Evolutionary conservation across 1,140 invertebrate species (phyloP).

Genomic region (Leptinotarsa undecemlineata): DNA sequence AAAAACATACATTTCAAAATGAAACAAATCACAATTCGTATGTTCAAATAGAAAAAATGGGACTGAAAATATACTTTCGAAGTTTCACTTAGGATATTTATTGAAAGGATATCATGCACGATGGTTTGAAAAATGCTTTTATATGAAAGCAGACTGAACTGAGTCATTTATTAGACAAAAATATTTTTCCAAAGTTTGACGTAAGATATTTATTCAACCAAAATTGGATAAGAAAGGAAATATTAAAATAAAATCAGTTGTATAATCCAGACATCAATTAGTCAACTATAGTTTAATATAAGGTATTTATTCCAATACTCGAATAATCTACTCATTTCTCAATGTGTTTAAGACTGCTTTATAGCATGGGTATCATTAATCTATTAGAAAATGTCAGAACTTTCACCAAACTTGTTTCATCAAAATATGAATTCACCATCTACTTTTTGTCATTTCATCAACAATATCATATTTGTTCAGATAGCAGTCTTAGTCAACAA

Average conservation of each 20-base stretch:
- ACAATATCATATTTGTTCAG: too few relatives aligned
- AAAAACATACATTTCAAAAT: too few relatives aligned
- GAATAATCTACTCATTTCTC: constrained; percentile 3
- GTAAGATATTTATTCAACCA: too few relatives aligned
- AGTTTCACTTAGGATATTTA: background rate
- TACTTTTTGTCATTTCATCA: too few relatives aligned
- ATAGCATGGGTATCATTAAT: too few relatives aligned
- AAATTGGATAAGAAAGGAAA: too few relatives aligned
- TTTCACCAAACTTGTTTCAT: too few relatives aligned
- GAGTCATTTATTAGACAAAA: background rate
- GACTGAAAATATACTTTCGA: background rate
- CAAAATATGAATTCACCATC: too few relatives aligned
- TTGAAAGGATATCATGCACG: background rate
- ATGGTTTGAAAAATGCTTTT: background rate
- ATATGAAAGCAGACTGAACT: background rate
- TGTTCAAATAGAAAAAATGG: background rate
- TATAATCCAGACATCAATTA: too few relatives aligned
- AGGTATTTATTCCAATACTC: constrained; percentile 2
- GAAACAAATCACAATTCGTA: background rate
- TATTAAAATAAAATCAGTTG: too few relatives aligned
- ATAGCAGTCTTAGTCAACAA: too few relatives aligned
- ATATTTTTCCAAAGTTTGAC: background rate
- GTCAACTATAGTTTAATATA: background rate
- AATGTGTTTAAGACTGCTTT: background rate
- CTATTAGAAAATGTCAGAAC: too few relatives aligned